Percentiles rank a stretch among this genome's conserved stretches.
Evolutionary conservation across 2,113 vertebrate species (phyloP).

Genomic region (Larimichthys crocea): DNA sequence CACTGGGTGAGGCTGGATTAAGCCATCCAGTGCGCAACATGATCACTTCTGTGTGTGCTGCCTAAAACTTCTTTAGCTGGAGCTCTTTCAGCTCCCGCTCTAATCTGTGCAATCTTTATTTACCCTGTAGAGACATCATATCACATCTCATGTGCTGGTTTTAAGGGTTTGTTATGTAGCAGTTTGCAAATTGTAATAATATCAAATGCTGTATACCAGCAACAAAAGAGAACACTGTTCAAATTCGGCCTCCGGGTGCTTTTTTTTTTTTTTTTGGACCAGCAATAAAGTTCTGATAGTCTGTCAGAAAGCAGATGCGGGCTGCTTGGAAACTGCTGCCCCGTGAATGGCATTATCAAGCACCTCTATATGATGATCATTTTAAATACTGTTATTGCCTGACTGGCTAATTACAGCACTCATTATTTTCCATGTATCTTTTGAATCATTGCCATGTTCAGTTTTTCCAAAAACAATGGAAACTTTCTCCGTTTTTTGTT

Average conservation of each 20-base stretch:
- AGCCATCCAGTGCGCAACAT: conserved; percentile 50
- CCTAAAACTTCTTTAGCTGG: conserved; percentile 30
- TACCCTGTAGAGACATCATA: conserved; percentile 17
- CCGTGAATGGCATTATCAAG: conserved; percentile 74
- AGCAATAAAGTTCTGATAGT: conserved; percentile 35
- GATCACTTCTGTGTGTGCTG: conserved; percentile 45
- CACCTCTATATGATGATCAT: conserved; percentile 72
- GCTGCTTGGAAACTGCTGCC: conserved; percentile 45
- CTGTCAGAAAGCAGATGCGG: conserved; percentile 29
- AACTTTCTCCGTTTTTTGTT: conserved; percentile 85
- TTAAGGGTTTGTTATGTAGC: not conserved
- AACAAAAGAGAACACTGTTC: conserved; percentile 42
- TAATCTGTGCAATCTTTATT: conserved; percentile 50
- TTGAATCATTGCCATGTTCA: conserved; percentile 87
- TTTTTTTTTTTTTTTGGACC: not conserved
- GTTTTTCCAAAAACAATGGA: conserved; percentile 85
- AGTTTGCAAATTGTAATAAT: conserved; percentile 6
- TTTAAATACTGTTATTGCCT: conserved; percentile 78
- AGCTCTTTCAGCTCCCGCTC: conserved; percentile 18
- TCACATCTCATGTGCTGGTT: conserved; percentile 33
- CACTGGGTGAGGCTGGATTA: conserved; percentile 64
- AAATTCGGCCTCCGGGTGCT: conserved; percentile 33
- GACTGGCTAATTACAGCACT: conserved; percentile 82
- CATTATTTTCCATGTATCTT: conserved; percentile 87
- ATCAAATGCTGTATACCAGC: not conserved